phyloP scores from a whole-genome alignment of 2,888 invertebrate genomes.

The Schizaphis graminum region DNA sequence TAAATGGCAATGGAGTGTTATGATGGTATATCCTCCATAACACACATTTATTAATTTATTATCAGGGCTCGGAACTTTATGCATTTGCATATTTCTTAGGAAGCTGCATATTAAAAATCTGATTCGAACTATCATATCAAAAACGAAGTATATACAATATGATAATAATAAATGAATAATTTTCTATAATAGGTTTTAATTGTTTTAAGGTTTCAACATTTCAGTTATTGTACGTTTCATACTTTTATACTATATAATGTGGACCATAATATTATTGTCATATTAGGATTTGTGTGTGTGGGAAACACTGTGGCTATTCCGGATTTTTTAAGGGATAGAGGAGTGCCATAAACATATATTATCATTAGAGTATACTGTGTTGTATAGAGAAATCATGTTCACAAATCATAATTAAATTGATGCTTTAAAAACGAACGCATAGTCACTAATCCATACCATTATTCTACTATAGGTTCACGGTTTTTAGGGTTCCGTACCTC shows the following conservation, averaged over 20 bases:
- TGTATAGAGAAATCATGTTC: not conserved
- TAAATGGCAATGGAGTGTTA: not conserved
- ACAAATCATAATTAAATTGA: not conserved
- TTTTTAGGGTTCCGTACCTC: no score
- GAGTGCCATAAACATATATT: not conserved
- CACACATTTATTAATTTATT: not conserved
- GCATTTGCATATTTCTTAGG: no score
- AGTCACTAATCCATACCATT: not conserved
- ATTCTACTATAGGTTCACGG: not conserved
- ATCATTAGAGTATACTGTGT: not conserved
- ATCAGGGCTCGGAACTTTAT: no score
- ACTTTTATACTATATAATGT: no score
- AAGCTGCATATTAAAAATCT: no score
- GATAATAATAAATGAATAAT: not conserved
- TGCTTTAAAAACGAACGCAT: not conserved
- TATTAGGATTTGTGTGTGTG: not conserved
- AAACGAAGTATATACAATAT: not conserved
- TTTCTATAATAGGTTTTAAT: not conserved
- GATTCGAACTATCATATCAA: no score
- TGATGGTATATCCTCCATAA: not conserved
- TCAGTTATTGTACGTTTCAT: no score
- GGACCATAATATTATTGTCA: not conserved
- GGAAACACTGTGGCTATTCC: not conserved
- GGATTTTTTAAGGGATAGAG: not conserved
- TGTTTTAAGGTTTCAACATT: no score